Percentiles rank a stretch among this genome's conserved stretches.
phyloP scores from a whole-genome alignment of 2,888 invertebrate genomes.

The Silvanus unidentatus region DNA sequence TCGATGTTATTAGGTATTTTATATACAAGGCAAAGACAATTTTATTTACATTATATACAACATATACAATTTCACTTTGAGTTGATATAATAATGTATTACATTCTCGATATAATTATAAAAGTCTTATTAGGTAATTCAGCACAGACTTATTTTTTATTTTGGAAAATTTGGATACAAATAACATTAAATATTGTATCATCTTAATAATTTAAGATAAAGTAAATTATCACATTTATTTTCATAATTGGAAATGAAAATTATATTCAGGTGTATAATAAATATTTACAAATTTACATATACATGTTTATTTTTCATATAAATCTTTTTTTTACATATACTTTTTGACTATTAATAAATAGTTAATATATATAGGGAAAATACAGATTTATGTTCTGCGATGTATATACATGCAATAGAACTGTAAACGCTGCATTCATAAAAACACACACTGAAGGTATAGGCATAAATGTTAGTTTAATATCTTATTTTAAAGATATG shows the following conservation, averaged over 20 bases:
- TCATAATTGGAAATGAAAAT: conserved; percentile 8
- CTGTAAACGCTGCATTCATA: conserved; percentile 7
- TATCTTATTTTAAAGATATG: background rate
- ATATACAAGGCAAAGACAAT: conserved; percentile 37
- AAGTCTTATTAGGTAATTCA: conserved; percentile 17
- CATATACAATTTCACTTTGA: conserved; percentile 23
- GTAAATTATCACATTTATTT: conserved; percentile 24
- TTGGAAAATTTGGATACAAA: too few species aligned
- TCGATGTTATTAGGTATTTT: conserved; percentile 29
- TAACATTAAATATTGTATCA: too few species aligned
- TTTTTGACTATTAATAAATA: too few species aligned
- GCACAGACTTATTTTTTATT: conserved; percentile 11
- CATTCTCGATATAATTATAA: conserved; percentile 5
- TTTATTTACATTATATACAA: conserved; percentile 36
- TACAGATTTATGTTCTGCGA: background rate
- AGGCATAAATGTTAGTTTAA: background rate
- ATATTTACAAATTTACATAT: conserved; percentile 4
- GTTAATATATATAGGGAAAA: too few species aligned
- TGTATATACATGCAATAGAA: background rate
- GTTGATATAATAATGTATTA: conserved; percentile 21
- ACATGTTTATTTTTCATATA: background rate
- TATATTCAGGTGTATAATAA: background rate
- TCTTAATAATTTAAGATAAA: conserved; percentile 7
- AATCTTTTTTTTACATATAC: too few species aligned
- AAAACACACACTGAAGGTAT: background rate